Conservation (phyloP, 2,888 invertebrate species). For the Drosophila stalkeri region DNA sequence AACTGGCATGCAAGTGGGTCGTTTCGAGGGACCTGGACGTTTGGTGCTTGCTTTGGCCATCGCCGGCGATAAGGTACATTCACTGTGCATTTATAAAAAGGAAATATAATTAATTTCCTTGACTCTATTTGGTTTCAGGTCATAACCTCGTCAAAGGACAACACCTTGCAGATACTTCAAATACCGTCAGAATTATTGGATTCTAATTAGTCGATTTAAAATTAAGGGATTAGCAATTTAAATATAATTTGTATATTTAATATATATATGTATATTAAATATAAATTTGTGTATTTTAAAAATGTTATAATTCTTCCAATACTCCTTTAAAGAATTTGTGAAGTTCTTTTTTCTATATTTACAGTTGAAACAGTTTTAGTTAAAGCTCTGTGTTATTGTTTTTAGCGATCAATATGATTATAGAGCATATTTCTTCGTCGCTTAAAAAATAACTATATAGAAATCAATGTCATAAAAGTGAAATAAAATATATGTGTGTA, state of each 20-base stretch:
- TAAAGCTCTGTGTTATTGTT: slow-evolving; percentile 25
- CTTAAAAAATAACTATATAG: slow-evolving; percentile 30
- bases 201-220: slow-evolving; percentile 4
- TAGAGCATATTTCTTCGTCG: slow-evolving; percentile 54
- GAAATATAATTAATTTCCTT: background rate
- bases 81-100: background rate
- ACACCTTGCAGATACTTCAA: slow-evolving; percentile 88
- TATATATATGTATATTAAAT: too few relatives aligned
- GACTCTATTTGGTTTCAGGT: slow-evolving; percentile 85
- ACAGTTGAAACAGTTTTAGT: slow-evolving; percentile 35
- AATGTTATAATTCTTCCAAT: slow-evolving; percentile 23
- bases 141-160: slow-evolving; percentile 89
- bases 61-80: slow-evolving; percentile 87
- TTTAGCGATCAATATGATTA: slow-evolving; percentile 23
- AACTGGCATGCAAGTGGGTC: slow-evolving; percentile 87
- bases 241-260: slow-evolving; percentile 2
- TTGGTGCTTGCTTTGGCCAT: slow-evolving; percentile 90
- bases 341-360: slow-evolving; percentile 30
- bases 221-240: background rate
- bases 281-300: slow-evolving; percentile 5
- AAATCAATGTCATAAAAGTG: slow-evolving; percentile 28
- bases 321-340: slow-evolving; percentile 8
- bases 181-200: slow-evolving; percentile 85
- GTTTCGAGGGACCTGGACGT: slow-evolving; percentile 89
- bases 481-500: slow-evolving; percentile 9